Percentiles rank a stretch among this genome's conserved stretches.
Evolutionary conservation across 2,888 invertebrate species (phyloP).

Genomic region (Phaedon cochleariae): DNA sequence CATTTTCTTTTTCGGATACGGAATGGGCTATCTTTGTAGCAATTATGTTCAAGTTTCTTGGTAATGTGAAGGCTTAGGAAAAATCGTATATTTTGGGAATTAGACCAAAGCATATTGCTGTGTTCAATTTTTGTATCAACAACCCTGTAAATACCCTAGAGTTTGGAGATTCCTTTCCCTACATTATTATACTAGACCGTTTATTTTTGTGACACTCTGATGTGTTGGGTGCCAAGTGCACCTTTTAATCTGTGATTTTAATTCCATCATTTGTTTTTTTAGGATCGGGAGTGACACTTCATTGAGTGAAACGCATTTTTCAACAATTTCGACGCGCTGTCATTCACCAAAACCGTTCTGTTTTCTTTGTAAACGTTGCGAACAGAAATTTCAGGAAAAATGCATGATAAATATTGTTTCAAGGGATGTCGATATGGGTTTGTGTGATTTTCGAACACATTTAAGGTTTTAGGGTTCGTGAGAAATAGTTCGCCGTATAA

Average conservation of each 20-base stretch:
- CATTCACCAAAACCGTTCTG: neutral
- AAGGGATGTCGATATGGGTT: neutral
- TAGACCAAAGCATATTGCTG: too few relatives aligned
- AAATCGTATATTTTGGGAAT: too few relatives aligned
- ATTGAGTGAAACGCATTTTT: conserved; percentile 15
- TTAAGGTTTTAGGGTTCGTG: neutral
- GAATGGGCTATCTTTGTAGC: too few relatives aligned
- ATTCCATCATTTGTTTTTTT: conserved; percentile 27
- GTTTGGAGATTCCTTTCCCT: neutral
- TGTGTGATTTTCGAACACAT: neutral
- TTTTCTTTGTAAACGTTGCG: conserved; percentile 5
- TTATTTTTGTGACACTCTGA: conserved; percentile 26
- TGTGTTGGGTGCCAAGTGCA: conserved; percentile 18
- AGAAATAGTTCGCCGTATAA: neutral
- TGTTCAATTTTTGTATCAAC: too few relatives aligned
- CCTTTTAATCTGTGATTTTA: conserved; percentile 22
- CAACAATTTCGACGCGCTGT: conserved; percentile 10
- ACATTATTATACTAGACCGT: conserved; percentile 12
- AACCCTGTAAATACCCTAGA: too few relatives aligned
- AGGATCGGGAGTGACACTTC: conserved; percentile 29
- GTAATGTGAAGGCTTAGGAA: too few relatives aligned
- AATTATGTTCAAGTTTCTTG: too few relatives aligned
- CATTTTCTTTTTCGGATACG: too few relatives aligned
- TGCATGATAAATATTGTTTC: neutral
- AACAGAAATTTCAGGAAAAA: neutral